Base-by-base conservation (phyloP, 2,888 invertebrate genomes). In the Thymelicus lineola region DNA sequence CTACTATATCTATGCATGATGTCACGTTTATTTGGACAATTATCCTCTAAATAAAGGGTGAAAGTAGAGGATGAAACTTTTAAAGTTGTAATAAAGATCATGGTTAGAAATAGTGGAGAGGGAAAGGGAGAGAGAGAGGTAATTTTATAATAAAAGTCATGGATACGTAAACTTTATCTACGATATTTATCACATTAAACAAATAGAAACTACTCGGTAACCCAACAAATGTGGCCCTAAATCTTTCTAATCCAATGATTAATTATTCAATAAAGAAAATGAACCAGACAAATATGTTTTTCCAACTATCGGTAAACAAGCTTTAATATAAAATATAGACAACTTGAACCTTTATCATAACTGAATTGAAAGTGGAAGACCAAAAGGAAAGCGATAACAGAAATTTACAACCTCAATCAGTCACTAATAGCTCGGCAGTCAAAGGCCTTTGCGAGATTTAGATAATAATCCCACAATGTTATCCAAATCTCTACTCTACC, bases 381-480 rank as follows among this genome's bases (percentile, higher is more conserved):
- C 7, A 15, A 50, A 50, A 17, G 12, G 2, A 28, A 20, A 55
- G 12, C 42, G 42, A 28, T 55, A 55, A 55, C 7, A 17, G 6
- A 55, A 58, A 20, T 55, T 53, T 55, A 9, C 28, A 42, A 63
- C 10, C 20, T 17, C 48, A 64, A 64, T 28, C 57, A 55, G 57
- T 65, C 28, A 48, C 28, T 17, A 14, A 38, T 38, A 63, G 50
- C 38, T 15, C 36, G 17, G 17, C 12, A 63, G 38, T 14, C 10
- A 7, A 38, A 15, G 38, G 17, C 53, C 14, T 38, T 38, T 53
- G 55, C 55, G 55, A 45, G 17, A 45, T 57, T n/a, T 14, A 15
- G 42, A 42, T 20, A 45, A 9, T 65, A 55, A 55, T 45, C 58
- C 42, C 35, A 46, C 65, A 58, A 58, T 66, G 46, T 66, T 58